Base-by-base conservation (phyloP, 2,113 vertebrate genomes). In the Pachypanchax playfairii region DNA sequence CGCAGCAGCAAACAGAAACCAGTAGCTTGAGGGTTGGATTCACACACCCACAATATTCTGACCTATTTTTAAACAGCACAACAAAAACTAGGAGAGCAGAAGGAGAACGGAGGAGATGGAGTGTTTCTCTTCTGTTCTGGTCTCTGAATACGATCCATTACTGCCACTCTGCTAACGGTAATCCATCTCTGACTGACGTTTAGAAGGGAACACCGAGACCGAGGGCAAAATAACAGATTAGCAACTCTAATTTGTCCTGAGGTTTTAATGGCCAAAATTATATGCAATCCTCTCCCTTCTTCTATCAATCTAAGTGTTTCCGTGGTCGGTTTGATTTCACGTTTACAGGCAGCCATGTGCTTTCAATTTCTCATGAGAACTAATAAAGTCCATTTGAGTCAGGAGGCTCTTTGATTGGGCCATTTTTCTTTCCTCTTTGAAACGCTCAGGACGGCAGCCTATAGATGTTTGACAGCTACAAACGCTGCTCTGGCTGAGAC, bases 171-270 rank as follows among this genome's bases (percentile, higher is more conserved):
- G 59, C 24, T 49, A 43, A 54, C 29, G 24, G 47, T 83, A 74
- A 80, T 80, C 69, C 59, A 15, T 29, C 70, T 75, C 74, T 76
- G 80, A 84, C 70, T 77, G 73, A 70, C 68, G 75, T 65, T 72
- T 18, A 50, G 62, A 73, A 50, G 36, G 49, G 72, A 68, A 59
- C 38, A 1, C 38, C 28, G 67, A 66, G 70, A 70, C 70, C 20
- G 70, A 85, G 82, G 82, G 73, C 82, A 87, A 44, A 90, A 90
- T 87, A 88, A 89, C 87, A 89, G 88, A 90, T 90, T 88, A 88
- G 77, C 82, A 59, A 67, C 70, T 83, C 66, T 89, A 90, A 91
- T 92, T 88, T 90, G 86, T 90, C 84, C 73, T 85, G 83, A 87
- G 83, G 82, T 89, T 90, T 87, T 87, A 91, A 90, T 85, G 89